phyloP scores from a whole-genome alignment of 2,797 vertebrate species.

The Fringilla coelebs region DNA sequence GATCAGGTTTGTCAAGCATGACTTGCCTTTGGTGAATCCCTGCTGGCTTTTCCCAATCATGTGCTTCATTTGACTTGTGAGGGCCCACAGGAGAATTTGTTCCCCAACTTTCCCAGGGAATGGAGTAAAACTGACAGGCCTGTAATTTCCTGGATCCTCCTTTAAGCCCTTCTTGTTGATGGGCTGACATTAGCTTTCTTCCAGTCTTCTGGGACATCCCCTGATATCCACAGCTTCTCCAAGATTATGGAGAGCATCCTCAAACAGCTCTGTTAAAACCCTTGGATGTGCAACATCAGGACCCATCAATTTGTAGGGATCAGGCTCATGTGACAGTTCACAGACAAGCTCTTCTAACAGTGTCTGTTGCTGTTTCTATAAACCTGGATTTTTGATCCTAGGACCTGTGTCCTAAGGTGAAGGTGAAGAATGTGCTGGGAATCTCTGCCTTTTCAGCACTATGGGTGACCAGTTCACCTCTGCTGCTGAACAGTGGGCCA shows the following conservation, averaged over 20 bases:
- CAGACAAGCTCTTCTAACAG: background rate
- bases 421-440: background rate
- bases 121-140: background rate
- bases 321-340: background rate
- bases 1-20: background rate
- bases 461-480: background rate
- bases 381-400: background rate
- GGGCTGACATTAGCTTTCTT: background rate
- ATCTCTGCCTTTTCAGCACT: background rate
- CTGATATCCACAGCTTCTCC: background rate
- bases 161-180: background rate
- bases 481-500: background rate
- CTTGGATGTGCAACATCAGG: background rate
- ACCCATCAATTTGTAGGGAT: background rate
- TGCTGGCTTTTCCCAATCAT: background rate
- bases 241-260: background rate
- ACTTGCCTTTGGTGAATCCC: background rate
- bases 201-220: background rate
- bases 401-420: background rate
- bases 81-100: background rate
- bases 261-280: background rate
- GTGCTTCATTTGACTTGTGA: background rate
- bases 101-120: background rate
- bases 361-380: background rate
- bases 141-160: background rate